phyloP scores from a whole-genome alignment of 2,888 invertebrate species.

The Macrophya annulata region DNA sequence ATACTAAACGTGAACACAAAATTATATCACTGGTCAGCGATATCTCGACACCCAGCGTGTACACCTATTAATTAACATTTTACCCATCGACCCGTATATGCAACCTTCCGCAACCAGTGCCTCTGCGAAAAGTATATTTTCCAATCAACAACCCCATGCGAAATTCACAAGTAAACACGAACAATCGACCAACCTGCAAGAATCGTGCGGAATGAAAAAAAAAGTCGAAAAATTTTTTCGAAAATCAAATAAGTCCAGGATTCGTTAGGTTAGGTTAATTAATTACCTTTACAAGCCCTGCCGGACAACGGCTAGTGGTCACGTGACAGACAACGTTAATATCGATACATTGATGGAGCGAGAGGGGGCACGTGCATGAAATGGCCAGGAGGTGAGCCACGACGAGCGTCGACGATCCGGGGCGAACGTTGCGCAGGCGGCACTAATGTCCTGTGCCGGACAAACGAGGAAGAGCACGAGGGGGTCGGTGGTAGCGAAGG shows the following conservation, averaged over 20 bases:
- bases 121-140: conserved; percentile 3
- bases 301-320: neutral
- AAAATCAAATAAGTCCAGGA: neutral
- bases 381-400: conserved; percentile 68
- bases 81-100: conserved; percentile 10
- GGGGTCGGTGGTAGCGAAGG: conserved; percentile 56
- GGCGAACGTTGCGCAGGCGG: conserved; percentile 68
- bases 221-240: neutral
- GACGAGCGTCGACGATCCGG: conserved; percentile 64
- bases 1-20: conserved; percentile 36
- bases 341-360: conserved; percentile 62
- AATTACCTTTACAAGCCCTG: neutral
- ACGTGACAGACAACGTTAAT: conserved; percentile 49
- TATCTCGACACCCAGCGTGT: conserved; percentile 34
- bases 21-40: conserved; percentile 50
- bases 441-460: conserved; percentile 73
- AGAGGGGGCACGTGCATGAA: conserved; percentile 72
- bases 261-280: neutral
- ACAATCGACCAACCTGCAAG: neutral
- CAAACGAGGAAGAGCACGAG: conserved; percentile 64
- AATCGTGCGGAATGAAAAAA: neutral
- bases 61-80: conserved; percentile 40
- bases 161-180: neutral
- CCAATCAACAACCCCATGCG: conserved; percentile 5
- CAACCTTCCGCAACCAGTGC: neutral